Base-by-base conservation (phyloP, 2,797 vertebrate genomes). In the Chaunax sp. region DNA sequence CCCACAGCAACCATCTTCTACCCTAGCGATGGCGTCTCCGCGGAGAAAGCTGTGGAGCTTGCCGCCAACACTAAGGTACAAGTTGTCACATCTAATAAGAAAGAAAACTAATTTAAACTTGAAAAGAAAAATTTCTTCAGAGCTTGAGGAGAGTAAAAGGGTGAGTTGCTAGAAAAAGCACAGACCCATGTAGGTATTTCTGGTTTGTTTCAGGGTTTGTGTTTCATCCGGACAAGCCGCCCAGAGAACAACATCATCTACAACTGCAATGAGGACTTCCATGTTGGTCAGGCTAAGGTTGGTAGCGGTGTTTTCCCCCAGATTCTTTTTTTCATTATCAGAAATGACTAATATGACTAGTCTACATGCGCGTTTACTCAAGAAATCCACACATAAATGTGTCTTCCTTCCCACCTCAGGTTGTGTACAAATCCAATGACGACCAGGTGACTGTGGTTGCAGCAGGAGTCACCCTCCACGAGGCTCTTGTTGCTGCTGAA, bases 41-140 rank as follows among this genome's bases (percentile, higher is more conserved):
- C 96, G 7, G 97, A 98, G 91, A 98, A 96, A 81, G 96, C 97
- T 0, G 96, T 98, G 62, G 97, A 98, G 81, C 91, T 98, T 43
- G 94, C 97, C 9, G 97, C 97, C 63, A 98, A 97, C 83, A 97
- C 94, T 23, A 98, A 98, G 96, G 97, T 98, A 71, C 51, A n/a
- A 12, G 4, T 1, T 10, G 10, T 51, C 37, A 69, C 12, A 1
- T 65, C 19, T 20, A 11, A 43, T 11, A 38, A 45, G 0, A 19
- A 37, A 40, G 0, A 37, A 25, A 14, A 46, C 20, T 4, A 25
- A 12, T 15, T 11, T 1, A 28, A n/a, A 12, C 11, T 8, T 38
- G 23, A 38, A 38, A 13, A 30, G 9, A 25, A 49, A 30, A 14
- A 11, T 5, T 6, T 45, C 1, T 30, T 6, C 18, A 30, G 16